Evolutionary conservation across 2,888 invertebrate genomes (phyloP).

Genomic region (Quadroppia sp.): DNA sequence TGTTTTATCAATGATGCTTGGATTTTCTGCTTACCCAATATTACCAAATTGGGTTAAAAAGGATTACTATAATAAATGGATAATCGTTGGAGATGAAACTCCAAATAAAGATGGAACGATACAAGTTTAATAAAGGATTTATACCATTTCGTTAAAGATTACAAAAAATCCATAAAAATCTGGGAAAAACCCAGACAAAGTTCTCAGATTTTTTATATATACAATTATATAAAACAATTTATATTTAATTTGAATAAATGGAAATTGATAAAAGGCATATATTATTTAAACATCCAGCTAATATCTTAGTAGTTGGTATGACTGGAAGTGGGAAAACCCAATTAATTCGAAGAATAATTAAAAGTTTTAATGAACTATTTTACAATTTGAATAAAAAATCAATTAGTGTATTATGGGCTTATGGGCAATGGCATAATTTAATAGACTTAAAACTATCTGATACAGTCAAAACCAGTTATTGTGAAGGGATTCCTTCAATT

Average conservation of each 20-base stretch:
- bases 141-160: too few species aligned
- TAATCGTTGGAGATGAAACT: too few species aligned
- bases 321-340: conserved; percentile 39
- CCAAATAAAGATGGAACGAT: too few species aligned
- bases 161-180: too few species aligned
- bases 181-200: too few species aligned
- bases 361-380: background rate
- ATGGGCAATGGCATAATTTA: conserved; percentile 34
- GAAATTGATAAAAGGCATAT: background rate
- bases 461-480: background rate
- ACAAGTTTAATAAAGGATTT: too few species aligned
- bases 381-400: conserved; percentile 1
- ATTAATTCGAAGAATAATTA: conserved; percentile 26
- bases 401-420: conserved; percentile 35
- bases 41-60: too few species aligned
- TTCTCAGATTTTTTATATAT: too few species aligned
- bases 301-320: conserved; percentile 18
- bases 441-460: background rate
- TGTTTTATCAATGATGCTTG: too few species aligned
- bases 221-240: too few species aligned
- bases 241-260: background rate
- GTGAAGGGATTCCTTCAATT: background rate
- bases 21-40: too few species aligned
- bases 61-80: too few species aligned
- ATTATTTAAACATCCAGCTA: conserved; percentile 31